Base-by-base conservation (phyloP, 30 jellyfish, hydroid and myxozoan species). In the Haliclystus octoradiatus region DNA sequence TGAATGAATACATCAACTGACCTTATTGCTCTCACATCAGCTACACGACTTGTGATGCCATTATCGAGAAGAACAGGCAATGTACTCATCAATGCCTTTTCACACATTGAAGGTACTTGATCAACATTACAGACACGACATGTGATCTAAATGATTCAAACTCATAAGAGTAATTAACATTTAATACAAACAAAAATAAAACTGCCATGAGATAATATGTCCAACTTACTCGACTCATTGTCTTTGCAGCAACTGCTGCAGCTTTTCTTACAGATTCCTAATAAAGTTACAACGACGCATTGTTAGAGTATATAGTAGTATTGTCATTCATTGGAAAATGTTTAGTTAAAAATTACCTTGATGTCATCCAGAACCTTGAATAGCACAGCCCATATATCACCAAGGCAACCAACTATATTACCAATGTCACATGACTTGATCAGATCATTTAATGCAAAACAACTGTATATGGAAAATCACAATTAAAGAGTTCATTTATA, bases 331-430 rank as follows among this genome's bases (percentile, higher is more conserved):
- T 12, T 4, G 25, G n/a, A 64, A 28, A 23, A 25, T 13, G 12
- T 28, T 64, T 13, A 7, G 13, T 14, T 3, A 64, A 13, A 31
- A 9, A 5, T 64, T 49, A 88, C 97, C 93, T 89, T 89, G 72
- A 89, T 72, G 70, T 89, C 98, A 66, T 89, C 98, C 68, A 89
- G 78, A 33, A 89, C 95, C 62, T 81, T 89, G 61, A 89, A 89
- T 34, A 65, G 57, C 26, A 81, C 63, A 24, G 71, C 80, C 98
- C 98, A 89, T 27, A 89, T 28, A 2, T 69, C 68, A 9, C 84
- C 91, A n/a, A 89, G 74, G 25, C 51, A 32, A 52, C 66, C 85
- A 2, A 89, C 25, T 31, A 89, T n/a, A 28, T 81, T 93, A 47
- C 81, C 95, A 9, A 86, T 79, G 0, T 90, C 84, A 49, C 83